Percentiles rank a stretch among this genome's conserved stretches.
Conservation (phyloP, 2,113 vertebrate species). For the Lontra canadensis region DNA sequence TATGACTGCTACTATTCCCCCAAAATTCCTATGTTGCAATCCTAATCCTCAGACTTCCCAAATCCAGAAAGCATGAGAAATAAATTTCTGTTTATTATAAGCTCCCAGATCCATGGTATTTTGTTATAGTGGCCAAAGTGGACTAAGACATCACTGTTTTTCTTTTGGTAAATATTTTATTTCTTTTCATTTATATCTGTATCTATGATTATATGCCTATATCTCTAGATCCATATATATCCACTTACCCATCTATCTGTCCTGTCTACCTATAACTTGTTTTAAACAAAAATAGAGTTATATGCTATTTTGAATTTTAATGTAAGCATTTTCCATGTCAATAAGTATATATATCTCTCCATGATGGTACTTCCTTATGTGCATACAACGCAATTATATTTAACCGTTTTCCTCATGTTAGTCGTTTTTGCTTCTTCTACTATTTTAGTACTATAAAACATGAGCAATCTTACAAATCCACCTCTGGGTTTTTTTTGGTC, state of each 20-base stretch:
- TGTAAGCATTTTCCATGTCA: neutral
- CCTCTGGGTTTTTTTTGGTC: neutral
- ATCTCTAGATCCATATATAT: neutral
- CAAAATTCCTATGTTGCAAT: neutral
- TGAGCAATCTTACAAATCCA: neutral
- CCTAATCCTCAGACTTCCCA: neutral
- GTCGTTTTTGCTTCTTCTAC: neutral
- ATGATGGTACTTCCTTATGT: neutral
- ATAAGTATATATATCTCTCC: neutral
- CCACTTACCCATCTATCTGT: neutral
- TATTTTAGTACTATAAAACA: neutral
- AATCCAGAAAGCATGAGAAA: neutral
- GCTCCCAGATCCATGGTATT: neutral
- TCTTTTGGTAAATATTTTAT: neutral
- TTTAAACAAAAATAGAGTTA: neutral
- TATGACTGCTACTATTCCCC: neutral
- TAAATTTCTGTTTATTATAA: neutral
- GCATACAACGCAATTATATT: neutral
- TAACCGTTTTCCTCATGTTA: neutral
- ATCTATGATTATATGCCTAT: neutral
- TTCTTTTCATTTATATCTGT: neutral
- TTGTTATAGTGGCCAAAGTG: neutral
- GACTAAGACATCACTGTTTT: neutral
- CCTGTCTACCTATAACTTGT: neutral
- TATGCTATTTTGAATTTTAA: conserved; percentile 30